Evolutionary conservation across 2,888 invertebrate genomes (phyloP).

Genomic region (Andrena chrysosceles): DNA sequence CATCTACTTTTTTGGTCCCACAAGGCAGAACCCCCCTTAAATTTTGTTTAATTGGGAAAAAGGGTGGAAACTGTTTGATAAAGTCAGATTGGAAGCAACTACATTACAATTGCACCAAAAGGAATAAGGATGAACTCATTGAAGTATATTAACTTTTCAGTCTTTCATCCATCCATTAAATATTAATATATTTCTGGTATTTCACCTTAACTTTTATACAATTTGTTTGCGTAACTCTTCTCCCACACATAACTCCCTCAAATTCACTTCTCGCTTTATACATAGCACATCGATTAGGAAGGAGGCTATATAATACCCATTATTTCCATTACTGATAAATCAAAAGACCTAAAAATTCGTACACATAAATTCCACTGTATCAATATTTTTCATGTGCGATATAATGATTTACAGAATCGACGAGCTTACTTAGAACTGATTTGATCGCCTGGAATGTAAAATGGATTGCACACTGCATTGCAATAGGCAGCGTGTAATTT

Average conservation of each 20-base stretch:
- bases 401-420: conserved; percentile 33
- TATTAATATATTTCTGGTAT: not conserved
- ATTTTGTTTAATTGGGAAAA: not conserved
- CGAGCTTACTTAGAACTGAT: conserved; percentile 88
- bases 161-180: not conserved
- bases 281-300: conserved; percentile 10
- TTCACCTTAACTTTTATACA: not conserved
- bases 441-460: conserved; percentile 96
- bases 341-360: conserved; percentile 77
- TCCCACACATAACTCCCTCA: not conserved
- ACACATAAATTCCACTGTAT: not conserved
- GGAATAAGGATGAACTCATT: not conserved
- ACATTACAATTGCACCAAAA: not conserved
- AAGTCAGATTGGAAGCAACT: not conserved
- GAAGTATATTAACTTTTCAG: not conserved
- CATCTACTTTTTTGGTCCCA: no score
- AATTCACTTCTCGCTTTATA: not conserved
- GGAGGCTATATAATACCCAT: conserved; percentile 75
- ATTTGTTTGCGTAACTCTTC: not conserved
- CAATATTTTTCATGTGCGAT: not conserved
- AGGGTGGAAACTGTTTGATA: not conserved
- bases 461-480: conserved; percentile 98
- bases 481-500: conserved; percentile 96
- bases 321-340: conserved; percentile 80
- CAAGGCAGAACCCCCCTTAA: no score